Evolutionary conservation across 2,888 invertebrate species (phyloP).

Genomic region (Spialia ferax): DNA sequence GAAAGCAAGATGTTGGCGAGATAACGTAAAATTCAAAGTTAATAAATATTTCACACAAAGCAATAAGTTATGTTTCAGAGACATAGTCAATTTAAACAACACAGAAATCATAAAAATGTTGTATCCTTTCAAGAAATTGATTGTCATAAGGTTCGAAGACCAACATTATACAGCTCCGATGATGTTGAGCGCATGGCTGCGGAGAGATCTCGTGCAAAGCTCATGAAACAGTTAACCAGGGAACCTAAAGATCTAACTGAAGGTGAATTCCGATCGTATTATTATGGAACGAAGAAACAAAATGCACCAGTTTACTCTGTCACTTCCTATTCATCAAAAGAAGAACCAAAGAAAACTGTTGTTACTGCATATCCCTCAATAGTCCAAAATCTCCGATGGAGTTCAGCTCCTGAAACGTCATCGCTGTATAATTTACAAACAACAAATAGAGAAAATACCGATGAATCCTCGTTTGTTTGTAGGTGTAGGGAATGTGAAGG

Average conservation of each 20-base stretch:
- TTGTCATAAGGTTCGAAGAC: constrained; percentile 29
- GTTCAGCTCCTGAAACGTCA: constrained; percentile 50
- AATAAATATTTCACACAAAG: constrained; percentile 9
- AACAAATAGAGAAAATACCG: constrained; percentile 44
- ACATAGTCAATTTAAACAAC: constrained; percentile 42
- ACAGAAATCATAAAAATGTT: constrained; percentile 35
- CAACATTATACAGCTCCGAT: constrained; percentile 50
- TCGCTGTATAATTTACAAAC: constrained; percentile 40
- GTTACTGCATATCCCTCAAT: constrained; percentile 53
- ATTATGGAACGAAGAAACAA: constrained; percentile 47
- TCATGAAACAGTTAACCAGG: constrained; percentile 49
- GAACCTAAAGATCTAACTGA: constrained; percentile 44
- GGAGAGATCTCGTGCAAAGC: constrained; percentile 53
- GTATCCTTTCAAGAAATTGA: constrained; percentile 20
- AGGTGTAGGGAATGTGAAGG: constrained; percentile 54
- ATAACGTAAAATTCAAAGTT: constrained; percentile 41
- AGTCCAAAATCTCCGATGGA: constrained; percentile 55
- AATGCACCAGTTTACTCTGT: constrained; percentile 50
- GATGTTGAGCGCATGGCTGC: constrained; percentile 50
- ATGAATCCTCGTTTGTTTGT: constrained; percentile 47
- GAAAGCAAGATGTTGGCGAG: constrained; percentile 37
- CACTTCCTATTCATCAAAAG: constrained; percentile 50
- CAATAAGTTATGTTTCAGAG: constrained; percentile 47
- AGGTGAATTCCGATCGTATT: constrained; percentile 57
- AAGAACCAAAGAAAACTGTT: constrained; percentile 29